phyloP scores from a whole-genome alignment of 2,113 vertebrate genomes.

The Entosphenus tridentatus region DNA sequence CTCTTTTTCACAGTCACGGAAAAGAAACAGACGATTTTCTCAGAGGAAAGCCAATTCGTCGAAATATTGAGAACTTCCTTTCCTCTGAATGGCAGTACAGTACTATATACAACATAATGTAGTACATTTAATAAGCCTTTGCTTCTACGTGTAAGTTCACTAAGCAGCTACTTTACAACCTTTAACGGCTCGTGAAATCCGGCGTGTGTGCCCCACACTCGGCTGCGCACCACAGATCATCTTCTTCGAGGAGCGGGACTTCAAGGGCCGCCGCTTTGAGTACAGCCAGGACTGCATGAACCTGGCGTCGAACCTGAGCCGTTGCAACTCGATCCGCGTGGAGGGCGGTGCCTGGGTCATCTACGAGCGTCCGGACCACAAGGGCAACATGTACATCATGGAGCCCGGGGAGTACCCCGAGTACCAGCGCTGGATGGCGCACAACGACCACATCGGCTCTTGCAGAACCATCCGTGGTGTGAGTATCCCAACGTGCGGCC shows the following conservation, averaged over 20 bases:
- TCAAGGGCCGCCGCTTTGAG: slow-evolving; percentile 56
- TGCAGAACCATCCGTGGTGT: slow-evolving; percentile 43
- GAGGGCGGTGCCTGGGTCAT: slow-evolving; percentile 63
- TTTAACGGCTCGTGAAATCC: too few species aligned
- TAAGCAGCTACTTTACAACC: too few species aligned
- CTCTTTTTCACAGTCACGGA: too few species aligned
- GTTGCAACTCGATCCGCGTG: slow-evolving; percentile 68
- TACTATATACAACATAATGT: too few species aligned
- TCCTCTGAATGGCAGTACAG: too few species aligned
- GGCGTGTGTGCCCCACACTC: too few species aligned
- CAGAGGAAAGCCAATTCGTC: too few species aligned
- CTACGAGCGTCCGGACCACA: slow-evolving; percentile 54
- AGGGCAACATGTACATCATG: slow-evolving; percentile 55
- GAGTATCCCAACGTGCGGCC: slow-evolving; percentile 11
- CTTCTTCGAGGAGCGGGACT: slow-evolving; percentile 75
- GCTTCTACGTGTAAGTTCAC: too few species aligned
- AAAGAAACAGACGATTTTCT: too few species aligned
- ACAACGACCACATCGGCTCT: slow-evolving; percentile 56
- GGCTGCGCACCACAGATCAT: slow-evolving; percentile 28
- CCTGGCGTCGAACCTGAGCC: slow-evolving; percentile 47
- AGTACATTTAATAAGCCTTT: too few species aligned
- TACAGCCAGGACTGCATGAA: slow-evolving; percentile 52
- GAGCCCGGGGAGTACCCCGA: slow-evolving; percentile 55
- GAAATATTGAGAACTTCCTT: too few species aligned
- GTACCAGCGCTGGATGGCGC: slow-evolving; percentile 57